Base-by-base conservation (phyloP, 2,113 vertebrate genomes). In the Larimichthys crocea region DNA sequence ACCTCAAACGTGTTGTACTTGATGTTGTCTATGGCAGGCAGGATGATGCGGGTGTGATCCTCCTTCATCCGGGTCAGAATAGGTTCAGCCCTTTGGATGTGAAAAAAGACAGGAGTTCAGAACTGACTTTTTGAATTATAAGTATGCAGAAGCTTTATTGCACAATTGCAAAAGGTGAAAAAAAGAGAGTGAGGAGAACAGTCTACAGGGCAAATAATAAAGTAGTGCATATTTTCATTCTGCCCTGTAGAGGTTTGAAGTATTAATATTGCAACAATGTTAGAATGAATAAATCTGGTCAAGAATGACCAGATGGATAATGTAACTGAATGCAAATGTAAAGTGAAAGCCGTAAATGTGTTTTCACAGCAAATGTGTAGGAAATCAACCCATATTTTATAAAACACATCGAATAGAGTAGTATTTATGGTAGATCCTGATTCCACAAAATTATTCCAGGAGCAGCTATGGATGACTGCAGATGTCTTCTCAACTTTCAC, bases 1-100 rank as follows among this genome's bases (percentile, higher is more conserved):
- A 99, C 97, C 83, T 99, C 98, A 0, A 99, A 99, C 0, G 97
- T 98, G 95, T 97, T 99, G 92, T 97, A 99, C 82, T 97, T 98
- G 92, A 99, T 99, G 83, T 99, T 99, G 95, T 99, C 98, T 2
- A 99, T 99, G 7, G 98, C 97, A 0, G 98, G 98, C 66, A 99
- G 92, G 84, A 99, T 96, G 76, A 99, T 97, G 60, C 98, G 95
- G 16, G 96, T 96, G 42, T 95, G 96, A 85, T 99, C 98, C 80
- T 98, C 98, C 80, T 94, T 99, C 90, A 99, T 97, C 52, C 98
- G 94, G 0, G 95, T 94, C 1, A 99, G 96, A 0, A 97, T 96
- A 0, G 98, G 98, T 80, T 99, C 97, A 3, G 94, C 96, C 98
- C 98, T 99, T 94, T 0, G n/a, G 80, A 89, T 0, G 40, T 35